phyloP scores from a whole-genome alignment of 2,888 invertebrate species.

The Habrosyne pyritoides region DNA sequence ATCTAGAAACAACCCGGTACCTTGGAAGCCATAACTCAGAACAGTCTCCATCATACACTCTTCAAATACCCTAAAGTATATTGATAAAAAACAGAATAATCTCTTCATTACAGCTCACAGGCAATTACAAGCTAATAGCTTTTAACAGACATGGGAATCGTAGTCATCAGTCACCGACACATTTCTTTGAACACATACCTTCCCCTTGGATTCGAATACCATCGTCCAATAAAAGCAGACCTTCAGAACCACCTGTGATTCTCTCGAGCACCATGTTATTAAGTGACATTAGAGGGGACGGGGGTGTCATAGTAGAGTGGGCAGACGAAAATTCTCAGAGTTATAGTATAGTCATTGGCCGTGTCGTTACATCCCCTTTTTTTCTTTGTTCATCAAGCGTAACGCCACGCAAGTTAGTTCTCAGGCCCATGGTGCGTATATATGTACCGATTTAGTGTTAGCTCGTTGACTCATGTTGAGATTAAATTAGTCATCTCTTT shows the following conservation, averaged over 20 bases:
- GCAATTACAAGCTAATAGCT: constrained; percentile 44
- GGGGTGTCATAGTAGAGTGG: constrained; percentile 53
- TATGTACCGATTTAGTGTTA: constrained; percentile 57
- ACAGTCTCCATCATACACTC: background rate
- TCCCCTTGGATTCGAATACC: constrained; percentile 49
- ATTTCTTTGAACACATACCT: constrained; percentile 53
- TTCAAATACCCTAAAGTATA: constrained; percentile 6
- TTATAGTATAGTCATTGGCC: constrained; percentile 60
- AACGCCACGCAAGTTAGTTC: constrained; percentile 75
- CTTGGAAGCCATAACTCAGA: background rate
- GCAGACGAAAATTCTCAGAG: constrained; percentile 60
- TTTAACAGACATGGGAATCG: constrained; percentile 60
- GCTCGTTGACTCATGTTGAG: constrained; percentile 53
- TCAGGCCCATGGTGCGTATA: constrained; percentile 53
- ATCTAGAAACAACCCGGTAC: background rate
- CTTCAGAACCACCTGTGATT: constrained; percentile 35
- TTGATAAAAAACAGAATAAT: constrained; percentile 16
- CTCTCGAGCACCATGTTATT: constrained; percentile 24
- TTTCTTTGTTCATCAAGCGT: constrained; percentile 76
- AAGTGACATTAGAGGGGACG: constrained; percentile 30
- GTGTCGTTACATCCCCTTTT: constrained; percentile 66
- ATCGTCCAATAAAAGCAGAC: constrained; percentile 40
- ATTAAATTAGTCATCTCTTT: constrained; percentile 63
- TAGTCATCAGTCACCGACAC: constrained; percentile 50
- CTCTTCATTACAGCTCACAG: constrained; percentile 17